Base-by-base conservation (phyloP, 1,140 invertebrate genomes). In the Popillia japonica region DNA sequence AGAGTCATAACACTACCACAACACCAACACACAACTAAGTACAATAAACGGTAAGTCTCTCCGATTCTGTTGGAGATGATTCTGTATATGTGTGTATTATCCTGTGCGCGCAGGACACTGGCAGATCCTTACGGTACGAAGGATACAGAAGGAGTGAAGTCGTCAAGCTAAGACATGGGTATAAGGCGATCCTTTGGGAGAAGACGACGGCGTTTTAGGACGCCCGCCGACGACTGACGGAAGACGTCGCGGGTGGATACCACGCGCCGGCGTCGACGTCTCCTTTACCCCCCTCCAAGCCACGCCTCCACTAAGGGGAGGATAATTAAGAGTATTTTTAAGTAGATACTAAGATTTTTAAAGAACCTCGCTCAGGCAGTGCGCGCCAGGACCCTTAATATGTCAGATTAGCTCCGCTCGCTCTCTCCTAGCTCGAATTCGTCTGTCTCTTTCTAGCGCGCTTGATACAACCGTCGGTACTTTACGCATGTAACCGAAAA, bases 271-370 rank as follows among this genome's bases (percentile, higher is more conserved):
- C 84, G 82, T 80, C 81, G 77, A 40, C 80, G 64, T 79, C 48
- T 55, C 48, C 14, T 34, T 55, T 75, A 79, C 80, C 79, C 83
- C 79, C 81, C 75, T 61, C 48, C 80, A 48, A 79, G 83, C 81
- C 84, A 85, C 85, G 85, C 84, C 85, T 81, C 83, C 84, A 55
- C 48, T 77, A 22, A 80, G 75, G 82, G 79, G 80, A 79, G 55
- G 80, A 75, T 84, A 85, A 85, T 86, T 85, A 86, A 85, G 86
- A 83, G 79, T 83, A 85, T 86, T 86, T 86, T 86, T 85, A 86
- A 86, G 85, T 85, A 85, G 81, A 78, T 78, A 79, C 81, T 83
- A 86, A 86, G 85, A 86, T 85, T 86, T 85, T 84, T 80, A 79
- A 79, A 80, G 78, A 79, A 74, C 72, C 40, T 74, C 72, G 64